Base-by-base conservation (phyloP, 2,113 vertebrate genomes). In the Cercocebus atys region DNA sequence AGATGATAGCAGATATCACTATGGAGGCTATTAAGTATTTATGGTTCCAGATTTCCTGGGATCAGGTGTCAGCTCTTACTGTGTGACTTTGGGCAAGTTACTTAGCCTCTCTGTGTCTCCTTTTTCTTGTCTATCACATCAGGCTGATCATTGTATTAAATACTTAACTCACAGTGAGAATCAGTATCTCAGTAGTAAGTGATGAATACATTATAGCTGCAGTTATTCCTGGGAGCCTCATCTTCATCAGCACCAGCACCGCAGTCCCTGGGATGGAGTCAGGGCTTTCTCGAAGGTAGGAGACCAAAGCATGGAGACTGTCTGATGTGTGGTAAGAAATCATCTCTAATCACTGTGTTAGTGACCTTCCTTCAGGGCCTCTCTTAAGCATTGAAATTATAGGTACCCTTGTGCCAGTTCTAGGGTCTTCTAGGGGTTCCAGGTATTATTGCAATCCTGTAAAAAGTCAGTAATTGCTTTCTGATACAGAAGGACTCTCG, bases 111-210 rank as follows among this genome's bases (percentile, higher is more conserved):
- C 45, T 91, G 61, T 66, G 40, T 83, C 61, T 84, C 50, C 55
- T 52, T 94, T 92, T 94, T 81, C 43, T 96, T 73, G 52, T 68
- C 45, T 96, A 1, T 55, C 76, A 90, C 78, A 57, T 55, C 45
- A 78, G 40, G n/a, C 7, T 47, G 40, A 27, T 86, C 40, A 10
- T 55, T 80, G 16, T 68, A n/a, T n/a, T 68, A 35, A 64, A 40
- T 47, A 17, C 27, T 18, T 86, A n/a, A 27, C 45, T 95, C 27
- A 59, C 40, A 17, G 25, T 66, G 79, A 90, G 52, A 85, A 47
- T 55, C 88, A 57, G 5, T 76, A 52, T 88, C 47, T 88, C 81
- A 47, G 35, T 61, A 43, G 87, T 45, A 14, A 73, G 20, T 79
- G 32, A 79, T 78, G 43, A 73, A 45, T 92, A 76, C 64, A 4